Base-by-base conservation (phyloP, 2,888 invertebrate genomes). In the Stegophylla sp. region DNA sequence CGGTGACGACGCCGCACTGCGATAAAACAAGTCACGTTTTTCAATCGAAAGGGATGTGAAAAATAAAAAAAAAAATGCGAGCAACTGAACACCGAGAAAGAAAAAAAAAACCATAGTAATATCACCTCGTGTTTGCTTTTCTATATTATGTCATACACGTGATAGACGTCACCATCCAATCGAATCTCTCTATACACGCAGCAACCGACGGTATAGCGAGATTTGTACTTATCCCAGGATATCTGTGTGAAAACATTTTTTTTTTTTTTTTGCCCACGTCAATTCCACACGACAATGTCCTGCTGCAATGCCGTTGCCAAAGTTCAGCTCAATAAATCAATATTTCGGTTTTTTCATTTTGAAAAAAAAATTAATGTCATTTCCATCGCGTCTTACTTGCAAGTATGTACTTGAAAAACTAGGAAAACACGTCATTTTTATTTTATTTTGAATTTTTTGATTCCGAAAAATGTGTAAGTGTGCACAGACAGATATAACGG, bases 11-110 rank as follows among this genome's bases (percentile, higher is more conserved):
- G 66, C 66, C 76, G 76, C 66, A 67, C 26, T 66, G 53, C 76
- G 76, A 76, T 76, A 66, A 76, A 67, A 76, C 76, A 76, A 76
- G 76, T 76, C 76, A 76, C 76, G 76, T 76, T 76, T 76, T 67
- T 66, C 76, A 67, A 76, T 76, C 76, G 76, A 76, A 66, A 67
- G 66, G 66, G 66, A 66, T 53, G 76, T 10, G 66, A 53, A 76
- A 76, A n/a, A n/a, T n/a, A n/a, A n/a, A n/a, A n/a, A n/a, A n/a
- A n/a, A 53, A 76, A 66, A 28, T 48, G 53, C 63, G 28, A 45
- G 45, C 61, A 13, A 73, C 73, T 13, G 34, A 74, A 48, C 20
- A 7, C 26, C 1, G 28, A 15, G 45, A 13, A 41, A 0, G 12
- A 72, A 43, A 73, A 61, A 45, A 51, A 63, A 63, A 75, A 28